These are phyloP conservation scores for Todiramphus chloris DNA, from an alignment of 2,113 vertebrate species.

Conservation along the genomic window DNA sequence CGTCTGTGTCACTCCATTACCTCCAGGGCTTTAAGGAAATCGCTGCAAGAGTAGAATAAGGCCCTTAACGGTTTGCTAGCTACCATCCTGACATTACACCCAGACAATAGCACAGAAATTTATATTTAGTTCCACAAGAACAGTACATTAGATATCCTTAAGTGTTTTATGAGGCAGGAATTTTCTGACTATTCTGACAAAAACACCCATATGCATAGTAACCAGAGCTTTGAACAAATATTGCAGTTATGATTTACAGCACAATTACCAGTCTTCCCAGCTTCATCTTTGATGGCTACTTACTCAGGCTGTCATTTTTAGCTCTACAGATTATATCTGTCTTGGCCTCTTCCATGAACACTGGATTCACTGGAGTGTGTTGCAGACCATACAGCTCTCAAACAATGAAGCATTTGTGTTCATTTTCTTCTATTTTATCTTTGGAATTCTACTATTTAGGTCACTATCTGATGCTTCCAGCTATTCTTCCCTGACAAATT, in stretches of 20 bases:
- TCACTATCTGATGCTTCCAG: slow-evolving; percentile 63
- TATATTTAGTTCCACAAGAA: background rate
- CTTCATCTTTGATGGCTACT: slow-evolving; percentile 8
- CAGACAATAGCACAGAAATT: background rate
- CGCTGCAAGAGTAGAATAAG: background rate
- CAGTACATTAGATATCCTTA: background rate
- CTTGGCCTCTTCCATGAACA: slow-evolving; percentile 35
- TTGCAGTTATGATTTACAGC: slow-evolving; percentile 25
- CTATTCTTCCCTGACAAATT: slow-evolving; percentile 48
- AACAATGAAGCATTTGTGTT: slow-evolving; percentile 55
- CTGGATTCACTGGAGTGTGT: slow-evolving; percentile 46
- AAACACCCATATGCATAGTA: background rate
- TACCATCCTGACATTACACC: background rate
- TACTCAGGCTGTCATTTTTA: slow-evolving; percentile 40
- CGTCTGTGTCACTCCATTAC: background rate
- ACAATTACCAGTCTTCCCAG: background rate
- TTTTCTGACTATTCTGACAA: background rate
- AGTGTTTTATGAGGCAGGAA: slow-evolving; percentile 26
- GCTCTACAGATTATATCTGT: slow-evolving; percentile 36
- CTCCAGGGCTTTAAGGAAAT: background rate
- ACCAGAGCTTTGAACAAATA: slow-evolving; percentile 16
- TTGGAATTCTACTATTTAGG: slow-evolving; percentile 66
- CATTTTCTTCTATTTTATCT: slow-evolving; percentile 50
- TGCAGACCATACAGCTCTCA: slow-evolving; percentile 32
- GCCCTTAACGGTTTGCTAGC: background rate